Evolutionary conservation across 2,888 invertebrate genomes (phyloP).

Genomic region (Diarsia rubi): DNA sequence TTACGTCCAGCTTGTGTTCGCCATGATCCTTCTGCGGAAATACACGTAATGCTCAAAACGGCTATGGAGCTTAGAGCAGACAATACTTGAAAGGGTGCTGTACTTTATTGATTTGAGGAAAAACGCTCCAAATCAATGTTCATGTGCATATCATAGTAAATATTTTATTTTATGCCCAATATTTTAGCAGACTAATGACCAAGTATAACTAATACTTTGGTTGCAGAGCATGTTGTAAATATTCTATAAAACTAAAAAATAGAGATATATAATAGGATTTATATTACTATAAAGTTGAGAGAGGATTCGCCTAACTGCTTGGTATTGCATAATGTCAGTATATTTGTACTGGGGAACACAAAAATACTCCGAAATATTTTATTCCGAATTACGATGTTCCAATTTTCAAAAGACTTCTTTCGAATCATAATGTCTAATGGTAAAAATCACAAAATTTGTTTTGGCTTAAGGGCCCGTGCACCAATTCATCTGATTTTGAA

Average conservation of each 20-base stretch:
- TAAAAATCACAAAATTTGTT: too few species aligned
- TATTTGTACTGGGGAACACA: not conserved
- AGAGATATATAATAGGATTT: not conserved
- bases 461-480: too few species aligned
- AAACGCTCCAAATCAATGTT: not conserved
- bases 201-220: constrained; percentile 16
- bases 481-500: too few species aligned
- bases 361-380: too few species aligned
- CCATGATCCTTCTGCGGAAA: not conserved
- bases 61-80: not conserved
- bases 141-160: not conserved
- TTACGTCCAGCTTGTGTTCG: not conserved
- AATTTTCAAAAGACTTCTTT: too few species aligned
- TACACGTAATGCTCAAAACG: not conserved
- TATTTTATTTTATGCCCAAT: not conserved
- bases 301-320: not conserved
- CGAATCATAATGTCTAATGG: too few species aligned
- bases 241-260: not conserved
- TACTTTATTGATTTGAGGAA: constrained; percentile 3
- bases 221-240: constrained; percentile 5
- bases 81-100: not conserved
- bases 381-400: too few species aligned
- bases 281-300: not conserved
- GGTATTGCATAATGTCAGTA: not conserved
- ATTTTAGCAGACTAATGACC: constrained; percentile 23